Evolutionary conservation across 1,140 invertebrate genomes (phyloP).

Genomic region (Pseudomyrmex gracilis): DNA sequence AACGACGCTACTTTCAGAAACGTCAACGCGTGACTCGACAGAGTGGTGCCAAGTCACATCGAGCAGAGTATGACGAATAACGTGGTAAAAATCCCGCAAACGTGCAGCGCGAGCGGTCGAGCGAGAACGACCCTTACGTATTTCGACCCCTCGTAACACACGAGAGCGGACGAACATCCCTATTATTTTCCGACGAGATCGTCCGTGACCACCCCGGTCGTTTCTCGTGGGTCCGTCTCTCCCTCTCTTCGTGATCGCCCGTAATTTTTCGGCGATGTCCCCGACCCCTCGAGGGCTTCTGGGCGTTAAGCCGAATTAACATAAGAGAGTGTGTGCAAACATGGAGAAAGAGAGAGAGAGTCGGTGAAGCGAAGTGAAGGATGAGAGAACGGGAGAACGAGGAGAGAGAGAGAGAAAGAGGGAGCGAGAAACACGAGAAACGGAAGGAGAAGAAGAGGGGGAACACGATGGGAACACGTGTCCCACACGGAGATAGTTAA

Average conservation of each 20-base stretch:
- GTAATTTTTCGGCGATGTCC: conserved; percentile 78
- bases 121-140: conserved; percentile 59
- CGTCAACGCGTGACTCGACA: not conserved
- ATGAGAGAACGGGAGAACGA: not conserved
- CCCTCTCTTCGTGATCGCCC: conserved; percentile 68
- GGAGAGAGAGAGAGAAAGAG: conserved; percentile 46
- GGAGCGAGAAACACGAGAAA: conserved; percentile 19
- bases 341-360: conserved; percentile 54
- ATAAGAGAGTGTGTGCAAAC: conserved; percentile 85
- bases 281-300: conserved; percentile 73
- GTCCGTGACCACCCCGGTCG: conserved; percentile 69
- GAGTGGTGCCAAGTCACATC: conserved; percentile 36
- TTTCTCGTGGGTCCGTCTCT: conserved; percentile 12
- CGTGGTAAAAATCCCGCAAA: conserved; percentile 32
- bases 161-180: conserved; percentile 45
- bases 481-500: conserved; percentile 83
- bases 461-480: conserved; percentile 80
- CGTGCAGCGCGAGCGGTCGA: not conserved
- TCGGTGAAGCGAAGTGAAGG: conserved; percentile 40
- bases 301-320: conserved; percentile 85
- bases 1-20: conserved; percentile 1
- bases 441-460: conserved; percentile 35
- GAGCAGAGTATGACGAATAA: conserved; percentile 58
- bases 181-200: conserved; percentile 74
- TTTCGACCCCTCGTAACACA: conserved; percentile 33